phyloP scores from a whole-genome alignment of 2,888 invertebrate genomes.

The Drosophila borborema region DNA sequence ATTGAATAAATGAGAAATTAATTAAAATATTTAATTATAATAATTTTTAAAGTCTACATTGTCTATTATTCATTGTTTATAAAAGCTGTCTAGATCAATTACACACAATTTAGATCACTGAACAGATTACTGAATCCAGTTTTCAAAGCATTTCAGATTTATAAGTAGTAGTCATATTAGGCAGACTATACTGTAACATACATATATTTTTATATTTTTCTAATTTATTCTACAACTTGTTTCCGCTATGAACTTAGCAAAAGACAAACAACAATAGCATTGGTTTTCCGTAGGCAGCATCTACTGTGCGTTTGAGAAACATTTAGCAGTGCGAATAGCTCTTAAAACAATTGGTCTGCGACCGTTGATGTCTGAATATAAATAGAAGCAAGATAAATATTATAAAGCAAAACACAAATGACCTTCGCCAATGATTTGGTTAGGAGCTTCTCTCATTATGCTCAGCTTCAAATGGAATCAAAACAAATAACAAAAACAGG shows the following conservation, averaged over 20 bases:
- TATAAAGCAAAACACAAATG: conserved; percentile 47
- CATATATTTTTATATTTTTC: background rate
- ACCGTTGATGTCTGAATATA: conserved; percentile 38
- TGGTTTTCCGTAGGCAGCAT: background rate
- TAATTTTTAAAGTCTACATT: background rate
- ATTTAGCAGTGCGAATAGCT: conserved; percentile 1
- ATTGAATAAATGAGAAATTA: background rate
- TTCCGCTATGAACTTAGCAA: background rate
- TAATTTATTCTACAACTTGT: background rate
- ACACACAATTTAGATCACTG: background rate
- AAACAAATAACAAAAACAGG: conserved; percentile 36
- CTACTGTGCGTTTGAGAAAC: conserved; percentile 2
- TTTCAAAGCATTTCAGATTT: too few relatives aligned
- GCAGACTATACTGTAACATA: background rate
- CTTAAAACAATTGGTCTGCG: conserved; percentile 36
- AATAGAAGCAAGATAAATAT: conserved; percentile 66
- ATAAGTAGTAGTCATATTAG: background rate
- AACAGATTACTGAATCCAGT: background rate
- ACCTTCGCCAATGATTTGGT: conserved; percentile 58
- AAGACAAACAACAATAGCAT: background rate
- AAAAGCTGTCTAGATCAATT: background rate
- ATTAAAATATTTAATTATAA: background rate
- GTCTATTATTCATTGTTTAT: background rate
- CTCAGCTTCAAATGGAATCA: conserved; percentile 10
- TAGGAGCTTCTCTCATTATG: conserved; percentile 17